A percentile compares a stretch with the other conserved stretches of the same genome.
These are phyloP conservation scores for Sorex araneus DNA, from an alignment of 2,113 vertebrate species.

Conservation along the genomic window DNA sequence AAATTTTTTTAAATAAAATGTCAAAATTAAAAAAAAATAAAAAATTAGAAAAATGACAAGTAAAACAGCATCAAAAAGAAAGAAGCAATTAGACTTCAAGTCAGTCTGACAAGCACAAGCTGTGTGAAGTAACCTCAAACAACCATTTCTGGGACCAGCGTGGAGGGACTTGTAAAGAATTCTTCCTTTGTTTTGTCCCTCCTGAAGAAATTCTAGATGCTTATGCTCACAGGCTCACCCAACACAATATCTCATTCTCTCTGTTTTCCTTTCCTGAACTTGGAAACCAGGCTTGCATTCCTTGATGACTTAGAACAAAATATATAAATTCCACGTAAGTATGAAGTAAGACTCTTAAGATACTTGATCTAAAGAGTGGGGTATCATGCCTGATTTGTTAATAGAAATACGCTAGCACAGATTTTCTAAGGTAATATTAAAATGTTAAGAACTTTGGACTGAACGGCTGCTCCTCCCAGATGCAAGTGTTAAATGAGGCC, in stretches of 20 bases:
- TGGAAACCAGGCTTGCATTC: background rate
- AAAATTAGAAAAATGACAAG: slow-evolving; percentile 75
- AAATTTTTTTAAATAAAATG: no score
- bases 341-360: background rate
- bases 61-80: slow-evolving; percentile 57
- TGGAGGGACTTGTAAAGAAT: background rate
- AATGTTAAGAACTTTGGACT: no score
- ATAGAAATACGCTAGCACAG: background rate
- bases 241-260: background rate
- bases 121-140: no score
- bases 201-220: background rate
- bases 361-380: background rate
- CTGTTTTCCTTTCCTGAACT: background rate
- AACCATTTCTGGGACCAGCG: background rate
- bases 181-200: background rate
- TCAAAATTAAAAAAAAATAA: no score
- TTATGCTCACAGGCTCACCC: no score
- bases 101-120: background rate
- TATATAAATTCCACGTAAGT: slow-evolving; percentile 36
- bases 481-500: no score
- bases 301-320: background rate
- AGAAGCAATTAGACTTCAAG: background rate
- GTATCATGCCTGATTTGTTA: background rate
- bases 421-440: no score
- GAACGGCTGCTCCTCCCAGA: no score